phyloP scores from a whole-genome alignment of 2,797 vertebrate genomes.

The Avahi laniger region DNA sequence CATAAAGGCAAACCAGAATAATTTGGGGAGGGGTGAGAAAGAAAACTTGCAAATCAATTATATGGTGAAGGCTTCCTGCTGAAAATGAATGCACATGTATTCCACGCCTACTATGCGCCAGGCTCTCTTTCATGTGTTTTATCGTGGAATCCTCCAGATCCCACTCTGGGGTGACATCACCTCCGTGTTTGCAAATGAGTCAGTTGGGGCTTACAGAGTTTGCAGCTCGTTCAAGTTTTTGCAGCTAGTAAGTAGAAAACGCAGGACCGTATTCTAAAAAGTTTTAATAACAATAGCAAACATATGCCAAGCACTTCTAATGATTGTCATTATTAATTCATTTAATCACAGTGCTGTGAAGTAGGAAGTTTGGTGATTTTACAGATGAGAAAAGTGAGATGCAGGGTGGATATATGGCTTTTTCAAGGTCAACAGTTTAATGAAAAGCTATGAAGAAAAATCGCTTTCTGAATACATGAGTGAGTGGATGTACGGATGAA shows the following conservation, averaged over 20 bases:
- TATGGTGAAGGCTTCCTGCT: not conserved
- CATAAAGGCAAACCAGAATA: not conserved
- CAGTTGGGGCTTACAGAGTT: not conserved
- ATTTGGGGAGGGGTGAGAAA: not conserved
- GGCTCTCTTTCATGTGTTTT: not conserved
- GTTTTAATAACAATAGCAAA: not conserved
- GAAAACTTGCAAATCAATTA: not conserved
- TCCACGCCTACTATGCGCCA: accelerated
- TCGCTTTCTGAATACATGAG: not conserved
- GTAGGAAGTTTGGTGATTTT: not conserved
- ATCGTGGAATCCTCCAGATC: not conserved
- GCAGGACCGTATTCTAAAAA: not conserved
- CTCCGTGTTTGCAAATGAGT: not conserved
- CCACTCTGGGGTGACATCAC: too few relatives aligned
- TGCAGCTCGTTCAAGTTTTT: not conserved
- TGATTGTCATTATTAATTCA: not conserved
- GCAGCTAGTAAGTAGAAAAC: not conserved
- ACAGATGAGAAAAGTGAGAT: not conserved
- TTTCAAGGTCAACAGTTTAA: not conserved
- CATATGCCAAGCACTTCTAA: not conserved
- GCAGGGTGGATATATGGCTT: not conserved
- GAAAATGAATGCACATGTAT: not conserved
- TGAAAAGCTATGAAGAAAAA: not conserved
- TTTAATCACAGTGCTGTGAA: not conserved
- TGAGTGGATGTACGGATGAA: not conserved